These are phyloP conservation scores for Dinocampus coccinellae DNA, from an alignment of 2,888 invertebrate genomes.

Conservation along the genomic window DNA sequence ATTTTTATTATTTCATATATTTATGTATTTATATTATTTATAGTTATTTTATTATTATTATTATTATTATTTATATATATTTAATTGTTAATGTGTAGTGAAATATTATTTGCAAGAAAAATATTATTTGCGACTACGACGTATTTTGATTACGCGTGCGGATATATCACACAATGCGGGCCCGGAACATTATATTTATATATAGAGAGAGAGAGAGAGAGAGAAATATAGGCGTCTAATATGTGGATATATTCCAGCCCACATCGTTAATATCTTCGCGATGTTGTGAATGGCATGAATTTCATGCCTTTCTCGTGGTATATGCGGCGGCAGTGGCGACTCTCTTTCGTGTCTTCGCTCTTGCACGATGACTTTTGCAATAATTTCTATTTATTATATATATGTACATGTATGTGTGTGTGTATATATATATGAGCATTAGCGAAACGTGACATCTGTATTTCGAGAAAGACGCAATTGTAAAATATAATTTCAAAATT, in stretches of 20 bases:
- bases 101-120: not conserved
- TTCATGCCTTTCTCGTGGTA: not conserved
- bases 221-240: not conserved
- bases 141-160: not conserved
- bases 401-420: not conserved
- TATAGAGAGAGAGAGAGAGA: no score
- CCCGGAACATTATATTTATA: not conserved
- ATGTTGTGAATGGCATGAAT: conserved; percentile 1
- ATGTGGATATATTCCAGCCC: not conserved
- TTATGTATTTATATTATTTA: not conserved
- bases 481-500: not conserved
- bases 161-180: not conserved
- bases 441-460: not conserved
- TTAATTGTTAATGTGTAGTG: not conserved
- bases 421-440: not conserved
- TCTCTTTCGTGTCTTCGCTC: not conserved
- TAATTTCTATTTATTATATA: not conserved
- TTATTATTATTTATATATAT: not conserved
- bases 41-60: not conserved
- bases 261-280: not conserved
- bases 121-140: not conserved
- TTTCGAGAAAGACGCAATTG: not conserved
- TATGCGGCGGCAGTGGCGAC: not conserved
- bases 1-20: not conserved
- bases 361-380: not conserved